Percentiles rank a stretch among this genome's conserved stretches.
These are phyloP conservation scores for Periophthalmodon schlosseri DNA, from an alignment of 2,113 vertebrate genomes.

Conservation along the genomic window DNA sequence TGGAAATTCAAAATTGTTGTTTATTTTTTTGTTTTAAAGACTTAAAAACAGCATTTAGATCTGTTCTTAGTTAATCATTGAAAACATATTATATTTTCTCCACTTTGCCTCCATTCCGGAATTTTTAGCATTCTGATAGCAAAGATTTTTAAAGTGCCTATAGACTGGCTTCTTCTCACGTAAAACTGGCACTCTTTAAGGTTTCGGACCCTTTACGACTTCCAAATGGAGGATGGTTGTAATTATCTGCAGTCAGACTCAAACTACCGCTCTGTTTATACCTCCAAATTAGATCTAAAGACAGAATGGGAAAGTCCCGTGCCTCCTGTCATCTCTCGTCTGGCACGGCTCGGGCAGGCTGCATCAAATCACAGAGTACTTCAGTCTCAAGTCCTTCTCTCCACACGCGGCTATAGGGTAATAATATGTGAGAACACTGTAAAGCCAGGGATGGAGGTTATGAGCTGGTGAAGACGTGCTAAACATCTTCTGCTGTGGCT, in stretches of 20 bases:
- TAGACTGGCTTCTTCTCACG: neutral
- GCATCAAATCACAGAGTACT: conserved; percentile 37
- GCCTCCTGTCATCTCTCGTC: conserved; percentile 31
- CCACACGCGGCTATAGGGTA: neutral
- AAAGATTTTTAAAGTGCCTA: neutral
- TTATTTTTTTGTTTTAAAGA: no score
- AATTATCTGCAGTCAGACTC: conserved; percentile 30
- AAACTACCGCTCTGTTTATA: conserved; percentile 43
- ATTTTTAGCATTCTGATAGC: no score
- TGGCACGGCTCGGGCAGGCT: conserved; percentile 23
- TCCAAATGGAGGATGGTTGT: conserved; percentile 24
- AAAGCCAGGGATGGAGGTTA: conserved; percentile 36
- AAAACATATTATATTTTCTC: no score
- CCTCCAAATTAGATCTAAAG: conserved; percentile 30
- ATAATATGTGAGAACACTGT: neutral
- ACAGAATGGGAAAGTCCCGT: conserved; percentile 26
- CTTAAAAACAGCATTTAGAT: no score
- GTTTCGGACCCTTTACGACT: conserved; percentile 5
- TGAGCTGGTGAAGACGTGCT: conserved; percentile 16
- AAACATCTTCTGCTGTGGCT: neutral
- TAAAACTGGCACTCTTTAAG: neutral
- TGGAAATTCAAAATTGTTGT: no score
- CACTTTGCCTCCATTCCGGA: no score
- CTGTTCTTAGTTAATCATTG: no score
- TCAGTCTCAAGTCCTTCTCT: conserved; percentile 18